Evolutionary conservation across 2,797 vertebrate genomes (phyloP).

Genomic region (Lacerta bilineata): DNA sequence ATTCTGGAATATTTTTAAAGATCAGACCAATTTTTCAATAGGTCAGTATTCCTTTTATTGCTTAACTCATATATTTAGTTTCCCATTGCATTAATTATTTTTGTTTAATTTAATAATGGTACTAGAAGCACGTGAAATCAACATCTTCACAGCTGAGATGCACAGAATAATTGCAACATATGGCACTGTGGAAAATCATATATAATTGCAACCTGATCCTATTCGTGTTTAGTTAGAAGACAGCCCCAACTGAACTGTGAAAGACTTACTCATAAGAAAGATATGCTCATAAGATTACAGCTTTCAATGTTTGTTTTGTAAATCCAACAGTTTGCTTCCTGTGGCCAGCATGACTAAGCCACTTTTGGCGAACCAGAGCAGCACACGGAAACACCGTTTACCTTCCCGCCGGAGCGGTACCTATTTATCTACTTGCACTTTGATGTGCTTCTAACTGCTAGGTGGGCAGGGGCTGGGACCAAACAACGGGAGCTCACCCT

Average conservation of each 20-base stretch:
- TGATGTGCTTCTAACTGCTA: no score
- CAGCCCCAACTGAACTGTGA: background rate
- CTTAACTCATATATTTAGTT: constrained; percentile 75
- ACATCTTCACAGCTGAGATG: constrained; percentile 14
- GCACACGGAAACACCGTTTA: no score
- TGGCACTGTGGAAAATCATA: background rate
- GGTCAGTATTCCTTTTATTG: constrained; percentile 72
- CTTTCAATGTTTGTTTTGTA: background rate
- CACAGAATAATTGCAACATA: constrained; percentile 57
- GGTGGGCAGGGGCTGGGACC: no score
- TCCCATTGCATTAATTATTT: constrained; percentile 59
- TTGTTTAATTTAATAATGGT: constrained; percentile 27
- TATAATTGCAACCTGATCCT: background rate
- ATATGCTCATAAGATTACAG: background rate
- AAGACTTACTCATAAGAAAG: background rate
- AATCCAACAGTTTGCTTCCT: background rate
- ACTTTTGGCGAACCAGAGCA: no score
- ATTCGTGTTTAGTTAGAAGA: background rate
- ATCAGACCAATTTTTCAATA: constrained; percentile 77
- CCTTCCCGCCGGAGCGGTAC: no score
- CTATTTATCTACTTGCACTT: no score
- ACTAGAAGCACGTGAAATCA: constrained; percentile 30
- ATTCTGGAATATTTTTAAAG: constrained; percentile 73
- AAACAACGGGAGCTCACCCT: no score
- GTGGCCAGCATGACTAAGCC: no score